Base-by-base conservation (phyloP, 2,797 vertebrate genomes). In the Myiotriccus ornatus region DNA sequence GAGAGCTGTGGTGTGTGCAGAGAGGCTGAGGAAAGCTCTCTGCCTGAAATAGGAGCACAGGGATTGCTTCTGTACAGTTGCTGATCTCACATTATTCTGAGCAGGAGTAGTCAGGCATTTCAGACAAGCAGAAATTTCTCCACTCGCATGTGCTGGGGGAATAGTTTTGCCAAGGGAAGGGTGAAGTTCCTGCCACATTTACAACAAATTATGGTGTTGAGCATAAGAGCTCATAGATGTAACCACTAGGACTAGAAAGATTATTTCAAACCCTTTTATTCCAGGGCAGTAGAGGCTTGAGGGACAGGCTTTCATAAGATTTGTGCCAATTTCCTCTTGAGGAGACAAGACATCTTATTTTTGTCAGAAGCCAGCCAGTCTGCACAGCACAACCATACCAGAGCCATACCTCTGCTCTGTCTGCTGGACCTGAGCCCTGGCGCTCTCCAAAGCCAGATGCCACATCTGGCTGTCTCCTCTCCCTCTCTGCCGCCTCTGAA, bases 91-190 rank as follows among this genome's bases (percentile, higher is more conserved):
- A 9, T 64, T 91, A 70, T 50, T 64, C 49, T 75, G 79, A 75
- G 17, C 76, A 64, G 67, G 12, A 80, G 37, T 69, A 87, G n/a
- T 5, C 35, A 70, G 60, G 68, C 0, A 0, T 60, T 88, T 93
- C 71, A 79, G 71, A 70, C 19, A 39, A 57, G 80, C 24, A 84
- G 46, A 88, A 90, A 75, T 62, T 71, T 86, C 64, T 84, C 18
- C 24, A 20, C 41, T 87, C 0, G 0, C 19, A 4, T 56, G 24
- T 41, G 3, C 44, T 64, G 28, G 41, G 27, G 28, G 1, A 1
- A 84, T 28, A 67, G 14, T 85, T 89, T 89, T 69, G 30, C 80
- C 68, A 80, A 67, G 44, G 32, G 44, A 82, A 89, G 60, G 22
- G 75, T 80, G 37, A 87, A 32, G 60, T 80, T 92, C 35, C 68